Evolutionary conservation across 2,797 vertebrate genomes (phyloP).

Genomic region (Iguana delicatissima): DNA sequence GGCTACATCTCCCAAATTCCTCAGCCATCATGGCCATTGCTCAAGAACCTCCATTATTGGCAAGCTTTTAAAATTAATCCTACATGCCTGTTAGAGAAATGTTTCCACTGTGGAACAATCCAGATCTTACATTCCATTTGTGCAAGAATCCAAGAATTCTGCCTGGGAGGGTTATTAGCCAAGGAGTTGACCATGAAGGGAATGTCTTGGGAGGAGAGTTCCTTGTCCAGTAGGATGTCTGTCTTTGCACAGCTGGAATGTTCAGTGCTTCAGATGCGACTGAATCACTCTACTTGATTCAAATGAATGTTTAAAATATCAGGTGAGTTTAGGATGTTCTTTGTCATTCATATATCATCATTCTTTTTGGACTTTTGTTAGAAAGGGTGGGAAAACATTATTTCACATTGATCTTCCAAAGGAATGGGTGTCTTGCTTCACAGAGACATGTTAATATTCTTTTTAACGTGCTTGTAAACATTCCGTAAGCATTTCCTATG

Average conservation of each 20-base stretch:
- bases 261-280: background rate
- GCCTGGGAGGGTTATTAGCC: background rate
- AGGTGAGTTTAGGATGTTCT: slow-evolving; percentile 44
- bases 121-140: background rate
- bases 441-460: background rate
- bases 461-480: background rate
- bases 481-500: background rate
- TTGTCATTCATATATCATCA: background rate
- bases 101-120: background rate
- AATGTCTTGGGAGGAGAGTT: slow-evolving; percentile 2
- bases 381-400: background rate
- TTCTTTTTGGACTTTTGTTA: background rate
- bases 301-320: background rate
- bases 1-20: no score
- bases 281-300: background rate
- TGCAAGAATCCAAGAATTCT: background rate
- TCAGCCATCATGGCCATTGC: no score
- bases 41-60: background rate
- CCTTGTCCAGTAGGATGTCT: background rate
- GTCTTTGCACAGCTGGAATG: slow-evolving; percentile 21
- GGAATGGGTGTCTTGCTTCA: background rate
- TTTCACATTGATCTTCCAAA: background rate
- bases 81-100: background rate
- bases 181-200: background rate
- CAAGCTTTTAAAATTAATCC: background rate